Percentiles rank a stretch among this genome's conserved stretches.
These are phyloP conservation scores for Drosophila tropicalis DNA, from an alignment of 1,140 invertebrate species.

Conservation along the genomic window DNA sequence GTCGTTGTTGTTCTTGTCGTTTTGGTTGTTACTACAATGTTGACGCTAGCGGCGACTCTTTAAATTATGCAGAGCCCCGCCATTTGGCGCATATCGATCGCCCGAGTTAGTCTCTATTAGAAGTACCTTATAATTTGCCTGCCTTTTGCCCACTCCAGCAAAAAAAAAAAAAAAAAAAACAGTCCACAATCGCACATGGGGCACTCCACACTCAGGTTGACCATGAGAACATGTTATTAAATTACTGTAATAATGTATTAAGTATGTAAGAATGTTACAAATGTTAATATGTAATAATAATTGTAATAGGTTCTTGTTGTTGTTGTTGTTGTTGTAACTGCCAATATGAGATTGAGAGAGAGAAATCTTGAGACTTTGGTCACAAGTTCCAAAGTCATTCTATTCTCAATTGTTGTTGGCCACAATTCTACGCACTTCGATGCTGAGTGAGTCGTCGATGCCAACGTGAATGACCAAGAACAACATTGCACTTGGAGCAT, in stretches of 20 bases:
- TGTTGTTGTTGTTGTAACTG: slow-evolving; percentile 19
- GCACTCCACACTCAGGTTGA: slow-evolving; percentile 65
- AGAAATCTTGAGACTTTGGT: slow-evolving; percentile 52
- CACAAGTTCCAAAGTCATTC: slow-evolving; percentile 20
- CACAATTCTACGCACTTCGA: slow-evolving; percentile 50
- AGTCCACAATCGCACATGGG: slow-evolving; percentile 15
- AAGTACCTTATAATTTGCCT: slow-evolving; percentile 26
- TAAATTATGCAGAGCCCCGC: slow-evolving; percentile 67
- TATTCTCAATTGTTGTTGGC: not conserved
- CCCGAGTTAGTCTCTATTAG: slow-evolving; percentile 21
- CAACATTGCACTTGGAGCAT: slow-evolving; percentile 21
- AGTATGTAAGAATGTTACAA: slow-evolving; percentile 82
- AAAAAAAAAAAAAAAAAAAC: not conserved
- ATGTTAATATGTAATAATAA: slow-evolving; percentile 82
- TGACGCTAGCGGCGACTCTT: slow-evolving; percentile 69
- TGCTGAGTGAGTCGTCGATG: slow-evolving; percentile 11
- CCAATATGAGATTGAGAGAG: slow-evolving; percentile 24
- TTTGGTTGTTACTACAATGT: slow-evolving; percentile 54
- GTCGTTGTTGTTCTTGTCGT: slow-evolving; percentile 18
- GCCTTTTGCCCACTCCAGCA: slow-evolving; percentile 37
- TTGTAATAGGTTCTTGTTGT: slow-evolving; percentile 64
- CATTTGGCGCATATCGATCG: slow-evolving; percentile 45
- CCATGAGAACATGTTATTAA: slow-evolving; percentile 83
- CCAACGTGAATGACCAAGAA: not conserved
- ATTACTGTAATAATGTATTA: slow-evolving; percentile 82